Evolutionary conservation across 30 jellyfish, hydroid and myxozoan species (phyloP).

Genomic region (Aurelia aurita): DNA sequence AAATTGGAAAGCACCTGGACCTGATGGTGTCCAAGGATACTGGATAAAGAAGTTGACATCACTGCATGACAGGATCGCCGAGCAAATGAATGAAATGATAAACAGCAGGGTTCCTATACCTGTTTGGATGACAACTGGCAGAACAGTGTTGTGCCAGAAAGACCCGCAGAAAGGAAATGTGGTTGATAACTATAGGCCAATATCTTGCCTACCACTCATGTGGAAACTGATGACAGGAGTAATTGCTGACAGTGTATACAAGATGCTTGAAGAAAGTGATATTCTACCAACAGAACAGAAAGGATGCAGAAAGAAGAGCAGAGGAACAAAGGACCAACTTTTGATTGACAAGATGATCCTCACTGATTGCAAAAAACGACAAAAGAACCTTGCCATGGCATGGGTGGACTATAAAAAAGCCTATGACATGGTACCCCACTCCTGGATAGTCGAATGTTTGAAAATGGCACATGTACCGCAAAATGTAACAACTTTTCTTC

Average conservation of each 20-base stretch:
- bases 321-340: conserved; percentile 32
- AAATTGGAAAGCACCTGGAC: no score
- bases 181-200: no score
- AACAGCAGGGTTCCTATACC: not conserved
- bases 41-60: not conserved
- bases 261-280: conserved; percentile 2
- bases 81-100: conserved; percentile 5
- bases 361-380: conserved; percentile 2
- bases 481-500: no score
- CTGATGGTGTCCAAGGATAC: not conserved
- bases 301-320: conserved; percentile 19
- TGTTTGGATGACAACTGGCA: conserved; percentile 37
- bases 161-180: no score
- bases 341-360: conserved; percentile 23
- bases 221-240: no score
- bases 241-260: not conserved
- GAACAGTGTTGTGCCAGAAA: conserved; percentile 39
- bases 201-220: no score
- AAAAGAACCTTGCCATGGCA: conserved; percentile 24
- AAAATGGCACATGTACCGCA: no score
- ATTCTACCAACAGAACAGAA: conserved; percentile 13
- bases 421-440: conserved; percentile 33
- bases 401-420: conserved; percentile 31
- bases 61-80: no score
- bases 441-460: no score